Evolutionary conservation across 1,140 invertebrate genomes (phyloP).

Genomic region (Drosophila mojavensis): DNA sequence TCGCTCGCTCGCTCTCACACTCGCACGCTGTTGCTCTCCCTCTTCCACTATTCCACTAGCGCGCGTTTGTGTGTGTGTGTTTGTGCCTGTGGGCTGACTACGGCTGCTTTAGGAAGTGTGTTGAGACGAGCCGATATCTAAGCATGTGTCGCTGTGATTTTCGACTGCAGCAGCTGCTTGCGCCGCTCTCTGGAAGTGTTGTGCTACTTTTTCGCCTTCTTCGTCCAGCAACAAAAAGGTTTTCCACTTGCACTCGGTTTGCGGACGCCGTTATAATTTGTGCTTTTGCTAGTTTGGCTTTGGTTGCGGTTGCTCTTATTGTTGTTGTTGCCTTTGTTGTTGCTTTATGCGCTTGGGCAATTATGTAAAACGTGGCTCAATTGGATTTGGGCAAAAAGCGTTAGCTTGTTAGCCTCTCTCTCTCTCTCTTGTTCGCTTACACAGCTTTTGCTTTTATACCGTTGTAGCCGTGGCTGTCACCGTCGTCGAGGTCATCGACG

Average conservation of each 20-base stretch:
- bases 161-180: slow-evolving; percentile 67
- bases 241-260: slow-evolving; percentile 53
- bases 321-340: slow-evolving; percentile 12
- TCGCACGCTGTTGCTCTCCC: slow-evolving; percentile 33
- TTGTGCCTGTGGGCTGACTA: slow-evolving; percentile 84
- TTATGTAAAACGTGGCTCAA: slow-evolving; percentile 76
- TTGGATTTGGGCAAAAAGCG: slow-evolving; percentile 41
- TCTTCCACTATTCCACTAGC: slow-evolving; percentile 13
- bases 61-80: slow-evolving; percentile 5
- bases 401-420: slow-evolving; percentile 7
- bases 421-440: slow-evolving; percentile 10
- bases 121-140: slow-evolving; percentile 93
- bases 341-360: slow-evolving; percentile 62
- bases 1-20: slow-evolving; percentile 24
- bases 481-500: slow-evolving; percentile 75
- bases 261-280: slow-evolving; percentile 65
- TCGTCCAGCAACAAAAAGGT: slow-evolving; percentile 35
- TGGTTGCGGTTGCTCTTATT: not conserved
- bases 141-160: slow-evolving; percentile 87
- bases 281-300: slow-evolving; percentile 30
- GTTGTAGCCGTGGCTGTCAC: slow-evolving; percentile 25
- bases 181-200: slow-evolving; percentile 45
- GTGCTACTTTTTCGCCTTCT: slow-evolving; percentile 50
- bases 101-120: slow-evolving; percentile 94
- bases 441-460: slow-evolving; percentile 38